Evolutionary conservation across 2,888 invertebrate genomes (phyloP), one percentile per base, ranked within the genome.

Genomic region (Orthosia cruda): DNA sequence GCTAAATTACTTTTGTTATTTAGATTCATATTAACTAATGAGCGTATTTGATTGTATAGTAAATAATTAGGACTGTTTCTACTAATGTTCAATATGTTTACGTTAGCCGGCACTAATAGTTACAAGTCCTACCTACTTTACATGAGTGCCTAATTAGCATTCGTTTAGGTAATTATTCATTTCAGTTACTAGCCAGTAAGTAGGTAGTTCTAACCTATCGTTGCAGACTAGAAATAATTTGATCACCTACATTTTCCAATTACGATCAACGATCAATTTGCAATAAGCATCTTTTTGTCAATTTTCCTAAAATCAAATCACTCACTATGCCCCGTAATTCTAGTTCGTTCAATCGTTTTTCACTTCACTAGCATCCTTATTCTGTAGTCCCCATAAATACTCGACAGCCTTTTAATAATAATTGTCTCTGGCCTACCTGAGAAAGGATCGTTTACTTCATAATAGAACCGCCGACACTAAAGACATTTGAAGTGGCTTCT

Each of bases 361-460:
- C n/a, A 20, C 15, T 59, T 40, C n/a, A 20, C 15, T 20, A 20
- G 54, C 54, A 20, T 13, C 40, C n/a, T 5, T 23, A 55, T 52
- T 58, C 58, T 32, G 32, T 40, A 13, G 0, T n/a, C 58, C n/a
- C 23, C 5, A 26, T 54, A 76, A n/a, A 49, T 32, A 45, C 49
- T 45, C 49, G 57, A 58, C 62, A 58, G 70, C 61, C 63, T 72
- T 85, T 72, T 77, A 77, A 40, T 9, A 40, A 40, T 40, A 40
- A 58, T 84, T 70, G 54, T 71, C 72, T 73, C 64, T 54, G 49
- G 16, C 61, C 63, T 80, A 84, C 82, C 74, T 83, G 79, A 67
- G 75, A 73, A 65, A 66, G 63, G 65, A 75, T 61, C 59, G 61
- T 57, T 64, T 55, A 62, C 64, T 63, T 63, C 66, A 59, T 71